A percentile compares a stretch with the other conserved stretches of the same genome.
phyloP scores from a whole-genome alignment of 2,888 invertebrate species.

The Spodoptera exigua region DNA sequence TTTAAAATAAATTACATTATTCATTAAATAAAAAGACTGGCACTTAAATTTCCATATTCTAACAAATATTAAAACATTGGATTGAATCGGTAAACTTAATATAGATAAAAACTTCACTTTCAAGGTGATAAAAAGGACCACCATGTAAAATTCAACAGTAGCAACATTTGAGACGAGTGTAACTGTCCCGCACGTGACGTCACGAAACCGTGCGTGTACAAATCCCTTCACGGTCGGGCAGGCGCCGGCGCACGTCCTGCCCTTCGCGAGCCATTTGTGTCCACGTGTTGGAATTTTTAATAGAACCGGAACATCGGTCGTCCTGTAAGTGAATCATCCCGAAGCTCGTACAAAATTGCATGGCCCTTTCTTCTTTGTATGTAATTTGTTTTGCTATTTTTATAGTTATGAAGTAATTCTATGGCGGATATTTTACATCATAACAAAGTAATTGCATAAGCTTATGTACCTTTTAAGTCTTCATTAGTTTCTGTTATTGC shows the following conservation, averaged over 20 bases:
- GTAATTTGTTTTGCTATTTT: slow-evolving; percentile 21
- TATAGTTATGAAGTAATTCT: not conserved
- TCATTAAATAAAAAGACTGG: too few relatives aligned
- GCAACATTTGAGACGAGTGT: slow-evolving; percentile 32
- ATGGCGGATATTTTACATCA: not conserved
- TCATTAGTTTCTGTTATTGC: too few relatives aligned
- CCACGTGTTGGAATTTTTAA: slow-evolving; percentile 69
- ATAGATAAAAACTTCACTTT: slow-evolving; percentile 2
- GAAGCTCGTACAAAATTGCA: slow-evolving; percentile 33
- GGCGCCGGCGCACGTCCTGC: slow-evolving; percentile 59
- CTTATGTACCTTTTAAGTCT: too few relatives aligned
- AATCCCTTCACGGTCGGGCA: slow-evolving; percentile 45
- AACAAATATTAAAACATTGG: too few relatives aligned
- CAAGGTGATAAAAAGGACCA: slow-evolving; percentile 18
- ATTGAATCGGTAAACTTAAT: not conserved
- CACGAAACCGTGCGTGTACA: slow-evolving; percentile 51
- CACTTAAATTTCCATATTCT: too few relatives aligned
- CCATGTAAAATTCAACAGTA: slow-evolving; percentile 41
- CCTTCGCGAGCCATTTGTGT: slow-evolving; percentile 56
- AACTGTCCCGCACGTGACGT: slow-evolving; percentile 55
- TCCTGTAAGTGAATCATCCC: slow-evolving; percentile 53
- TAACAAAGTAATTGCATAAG: too few relatives aligned
- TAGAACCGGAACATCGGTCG: slow-evolving; percentile 56
- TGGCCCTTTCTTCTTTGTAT: slow-evolving; percentile 14
- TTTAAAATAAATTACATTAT: not conserved